Percentiles rank a stretch among this genome's conserved stretches.
These are phyloP conservation scores for Hexactinellida sp. DNA, from an alignment of 37 sponge, comb jelly and placozoan genomes.

Conservation along the genomic window DNA sequence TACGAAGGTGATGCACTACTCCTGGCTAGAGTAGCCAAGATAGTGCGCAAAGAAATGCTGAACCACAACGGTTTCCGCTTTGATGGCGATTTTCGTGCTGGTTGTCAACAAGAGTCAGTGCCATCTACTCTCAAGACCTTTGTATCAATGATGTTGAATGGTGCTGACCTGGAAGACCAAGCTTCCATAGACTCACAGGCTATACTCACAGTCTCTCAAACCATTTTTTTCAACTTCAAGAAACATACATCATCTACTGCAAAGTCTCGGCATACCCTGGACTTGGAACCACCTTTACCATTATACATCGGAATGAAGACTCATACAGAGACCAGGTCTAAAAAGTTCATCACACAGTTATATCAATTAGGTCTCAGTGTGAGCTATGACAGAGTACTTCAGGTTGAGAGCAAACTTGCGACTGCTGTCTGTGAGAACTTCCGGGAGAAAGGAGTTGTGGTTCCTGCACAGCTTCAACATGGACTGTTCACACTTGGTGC, in stretches of 20 bases:
- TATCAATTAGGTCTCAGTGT: constrained; percentile 11
- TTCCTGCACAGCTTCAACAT: neutral
- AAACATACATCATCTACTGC: neutral
- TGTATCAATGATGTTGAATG: neutral
- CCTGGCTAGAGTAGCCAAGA: neutral
- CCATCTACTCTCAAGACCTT: constrained; percentile 1
- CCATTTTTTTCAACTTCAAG: constrained; percentile 19
- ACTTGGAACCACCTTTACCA: constrained; percentile 4
- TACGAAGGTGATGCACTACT: neutral
- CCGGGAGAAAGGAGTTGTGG: neutral
- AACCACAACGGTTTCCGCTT: neutral
- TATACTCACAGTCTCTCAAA: constrained; percentile 8
- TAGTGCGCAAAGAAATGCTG: neutral
- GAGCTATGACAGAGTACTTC: neutral
- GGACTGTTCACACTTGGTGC: too few relatives aligned
- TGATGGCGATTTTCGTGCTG: neutral
- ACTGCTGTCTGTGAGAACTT: constrained; percentile 16
- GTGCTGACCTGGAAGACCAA: neutral
- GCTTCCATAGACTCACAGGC: constrained; percentile 20
- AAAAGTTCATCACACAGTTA: constrained; percentile 19
- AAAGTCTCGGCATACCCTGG: neutral
- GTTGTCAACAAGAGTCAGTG: constrained; percentile 18
- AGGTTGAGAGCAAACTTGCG: constrained; percentile 20
- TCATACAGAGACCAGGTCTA: constrained; percentile 19
- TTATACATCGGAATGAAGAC: constrained; percentile 13